Evolutionary conservation across 2,797 vertebrate species (phyloP).

Genomic region (Podarcis lilfordi): DNA sequence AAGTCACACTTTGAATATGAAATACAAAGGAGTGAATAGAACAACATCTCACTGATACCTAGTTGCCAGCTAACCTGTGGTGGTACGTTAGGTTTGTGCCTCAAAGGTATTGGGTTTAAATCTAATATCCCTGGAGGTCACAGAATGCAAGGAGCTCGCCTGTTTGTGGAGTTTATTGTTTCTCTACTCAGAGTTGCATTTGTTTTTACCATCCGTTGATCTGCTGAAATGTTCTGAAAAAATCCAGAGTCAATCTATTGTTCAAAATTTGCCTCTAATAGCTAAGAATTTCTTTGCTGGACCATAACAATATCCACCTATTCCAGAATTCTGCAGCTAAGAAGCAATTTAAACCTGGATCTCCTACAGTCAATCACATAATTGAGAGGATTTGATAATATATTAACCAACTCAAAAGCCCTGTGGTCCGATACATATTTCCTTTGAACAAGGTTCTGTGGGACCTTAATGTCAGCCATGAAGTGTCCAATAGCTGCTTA

Average conservation of each 20-base stretch:
- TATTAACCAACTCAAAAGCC: neutral
- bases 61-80: too few relatives aligned
- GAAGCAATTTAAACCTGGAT: neutral
- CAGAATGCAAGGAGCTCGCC: too few relatives aligned
- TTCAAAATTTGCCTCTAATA: neutral
- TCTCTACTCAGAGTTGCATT: too few relatives aligned
- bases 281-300: neutral
- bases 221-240: too few relatives aligned
- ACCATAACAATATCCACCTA: neutral
- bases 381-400: neutral
- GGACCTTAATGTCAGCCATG: conserved; percentile 11
- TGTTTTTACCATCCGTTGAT: too few relatives aligned
- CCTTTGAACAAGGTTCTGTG: conserved; percentile 23
- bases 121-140: too few relatives aligned
- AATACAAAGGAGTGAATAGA: too few relatives aligned
- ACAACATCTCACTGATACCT: too few relatives aligned
- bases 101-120: too few relatives aligned
- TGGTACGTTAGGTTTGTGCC: too few relatives aligned
- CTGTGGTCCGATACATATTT: neutral
- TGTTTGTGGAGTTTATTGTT: too few relatives aligned
- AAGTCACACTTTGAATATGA: too few relatives aligned
- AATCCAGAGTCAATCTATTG: neutral
- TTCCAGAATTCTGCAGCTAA: neutral
- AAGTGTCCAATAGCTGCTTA: conserved; percentile 14
- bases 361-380: neutral